Percentiles rank a stretch among this genome's conserved stretches.
phyloP scores from a whole-genome alignment of 1,140 invertebrate species.

The Telenomus remus region DNA sequence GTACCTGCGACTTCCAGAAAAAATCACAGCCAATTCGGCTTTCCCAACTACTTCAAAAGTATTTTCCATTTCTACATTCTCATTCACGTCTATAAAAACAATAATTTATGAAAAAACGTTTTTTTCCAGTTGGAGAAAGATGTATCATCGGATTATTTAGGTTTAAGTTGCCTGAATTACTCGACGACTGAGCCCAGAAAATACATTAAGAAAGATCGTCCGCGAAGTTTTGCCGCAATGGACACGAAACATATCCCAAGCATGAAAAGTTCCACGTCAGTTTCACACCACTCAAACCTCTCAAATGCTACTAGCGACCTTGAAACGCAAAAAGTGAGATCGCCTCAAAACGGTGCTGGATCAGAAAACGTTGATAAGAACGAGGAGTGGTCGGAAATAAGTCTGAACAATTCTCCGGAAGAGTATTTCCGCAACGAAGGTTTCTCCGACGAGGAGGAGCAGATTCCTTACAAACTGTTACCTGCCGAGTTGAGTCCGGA shows the following conservation, averaged over 20 bases:
- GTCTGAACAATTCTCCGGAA: constrained; percentile 73
- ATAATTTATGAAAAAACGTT: no score
- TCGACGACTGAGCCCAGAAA: constrained; percentile 70
- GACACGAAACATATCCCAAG: constrained; percentile 65
- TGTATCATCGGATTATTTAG: constrained; percentile 67
- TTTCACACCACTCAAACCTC: constrained; percentile 62
- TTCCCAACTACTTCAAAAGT: constrained; percentile 62
- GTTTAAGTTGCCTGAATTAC: constrained; percentile 67
- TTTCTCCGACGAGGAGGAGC: constrained; percentile 71
- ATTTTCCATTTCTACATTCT: no score
- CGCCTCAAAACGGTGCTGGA: constrained; percentile 48
- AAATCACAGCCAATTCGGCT: constrained; percentile 66
- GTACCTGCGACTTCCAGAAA: constrained; percentile 74
- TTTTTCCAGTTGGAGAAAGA: constrained; percentile 66
- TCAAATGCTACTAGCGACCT: constrained; percentile 56
- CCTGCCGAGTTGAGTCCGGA: constrained; percentile 69
- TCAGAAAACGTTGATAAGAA: constrained; percentile 56
- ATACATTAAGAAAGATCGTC: constrained; percentile 71
- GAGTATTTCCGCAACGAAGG: constrained; percentile 68
- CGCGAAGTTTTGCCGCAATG: constrained; percentile 64
- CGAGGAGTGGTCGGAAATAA: constrained; percentile 77
- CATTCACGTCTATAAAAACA: no score
- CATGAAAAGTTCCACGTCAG: constrained; percentile 62
- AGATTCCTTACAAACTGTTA: constrained; percentile 71
- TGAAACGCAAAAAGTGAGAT: constrained; percentile 61